Percentiles rank a stretch among this genome's conserved stretches.
Evolutionary conservation across 2,113 vertebrate genomes (phyloP).

Genomic region (Columba janthina): DNA sequence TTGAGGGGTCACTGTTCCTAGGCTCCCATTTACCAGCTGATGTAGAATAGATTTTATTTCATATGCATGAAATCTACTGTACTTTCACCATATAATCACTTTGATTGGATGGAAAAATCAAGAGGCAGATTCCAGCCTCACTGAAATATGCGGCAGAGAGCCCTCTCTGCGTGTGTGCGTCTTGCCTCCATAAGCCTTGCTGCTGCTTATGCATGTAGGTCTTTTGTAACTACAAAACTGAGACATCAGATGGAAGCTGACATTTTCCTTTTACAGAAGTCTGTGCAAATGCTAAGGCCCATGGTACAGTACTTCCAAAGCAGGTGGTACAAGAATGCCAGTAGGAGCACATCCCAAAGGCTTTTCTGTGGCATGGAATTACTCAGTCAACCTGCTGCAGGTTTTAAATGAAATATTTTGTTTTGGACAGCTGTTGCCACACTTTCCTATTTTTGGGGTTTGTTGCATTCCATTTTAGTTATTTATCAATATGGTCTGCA

Average conservation of each 20-base stretch:
- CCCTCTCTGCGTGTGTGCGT: background rate
- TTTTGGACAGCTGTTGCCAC: slow-evolving; percentile 3
- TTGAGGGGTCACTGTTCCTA: background rate
- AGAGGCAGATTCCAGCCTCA: background rate
- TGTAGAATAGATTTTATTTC: background rate
- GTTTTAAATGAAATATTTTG: slow-evolving; percentile 5
- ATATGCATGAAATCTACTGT: background rate
- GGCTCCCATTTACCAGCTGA: background rate
- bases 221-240: background rate
- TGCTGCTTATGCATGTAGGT: background rate
- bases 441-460: background rate
- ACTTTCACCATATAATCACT: background rate
- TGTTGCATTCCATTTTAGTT: background rate
- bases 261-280: slow-evolving; percentile 24
- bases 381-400: background rate
- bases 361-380: slow-evolving; percentile 1
- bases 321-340: slow-evolving; percentile 14
- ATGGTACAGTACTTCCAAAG: background rate
- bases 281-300: slow-evolving; percentile 43
- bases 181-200: background rate
- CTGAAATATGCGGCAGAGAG: background rate
- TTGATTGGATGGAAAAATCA: background rate
- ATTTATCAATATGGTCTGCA: background rate
- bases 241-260: slow-evolving; percentile 24
- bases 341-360: slow-evolving; percentile 21